These are phyloP conservation scores for Pica pica DNA, from an alignment of 2,113 vertebrate genomes.

Conservation along the genomic window DNA sequence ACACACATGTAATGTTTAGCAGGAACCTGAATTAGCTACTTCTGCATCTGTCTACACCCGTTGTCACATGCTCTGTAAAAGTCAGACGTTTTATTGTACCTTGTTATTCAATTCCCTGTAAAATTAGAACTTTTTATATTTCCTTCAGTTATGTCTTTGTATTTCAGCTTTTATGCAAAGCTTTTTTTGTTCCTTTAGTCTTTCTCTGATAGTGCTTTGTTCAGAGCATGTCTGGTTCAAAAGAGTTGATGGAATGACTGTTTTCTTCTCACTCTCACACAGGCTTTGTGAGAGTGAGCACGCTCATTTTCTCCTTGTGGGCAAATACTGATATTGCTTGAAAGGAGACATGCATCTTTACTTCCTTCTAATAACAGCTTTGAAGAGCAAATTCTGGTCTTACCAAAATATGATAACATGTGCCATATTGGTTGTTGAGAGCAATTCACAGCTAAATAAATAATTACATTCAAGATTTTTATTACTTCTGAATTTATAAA, in stretches of 20 bases:
- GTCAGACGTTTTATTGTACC: background rate
- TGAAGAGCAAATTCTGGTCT: background rate
- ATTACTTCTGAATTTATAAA: background rate
- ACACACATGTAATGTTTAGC: background rate
- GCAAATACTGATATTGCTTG: background rate
- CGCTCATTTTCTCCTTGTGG: background rate
- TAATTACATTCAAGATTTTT: background rate
- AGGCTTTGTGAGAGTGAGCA: background rate
- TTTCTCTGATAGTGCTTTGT: background rate
- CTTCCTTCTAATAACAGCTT: background rate
- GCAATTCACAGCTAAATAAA: background rate
- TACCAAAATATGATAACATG: background rate
- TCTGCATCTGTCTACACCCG: background rate
- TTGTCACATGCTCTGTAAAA: background rate
- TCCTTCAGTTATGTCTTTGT: background rate
- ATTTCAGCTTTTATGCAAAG: background rate
- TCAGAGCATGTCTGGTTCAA: background rate
- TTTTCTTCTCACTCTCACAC: background rate
- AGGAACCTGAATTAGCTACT: background rate
- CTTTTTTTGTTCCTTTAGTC: background rate
- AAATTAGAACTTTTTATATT: background rate
- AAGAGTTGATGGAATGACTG: background rate
- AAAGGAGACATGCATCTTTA: background rate
- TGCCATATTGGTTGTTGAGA: background rate
- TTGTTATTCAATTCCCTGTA: background rate